A percentile compares a stretch with the other conserved stretches of the same genome.
These are phyloP conservation scores for Brevimyrus niger DNA, from an alignment of 2,113 vertebrate genomes.

Conservation along the genomic window DNA sequence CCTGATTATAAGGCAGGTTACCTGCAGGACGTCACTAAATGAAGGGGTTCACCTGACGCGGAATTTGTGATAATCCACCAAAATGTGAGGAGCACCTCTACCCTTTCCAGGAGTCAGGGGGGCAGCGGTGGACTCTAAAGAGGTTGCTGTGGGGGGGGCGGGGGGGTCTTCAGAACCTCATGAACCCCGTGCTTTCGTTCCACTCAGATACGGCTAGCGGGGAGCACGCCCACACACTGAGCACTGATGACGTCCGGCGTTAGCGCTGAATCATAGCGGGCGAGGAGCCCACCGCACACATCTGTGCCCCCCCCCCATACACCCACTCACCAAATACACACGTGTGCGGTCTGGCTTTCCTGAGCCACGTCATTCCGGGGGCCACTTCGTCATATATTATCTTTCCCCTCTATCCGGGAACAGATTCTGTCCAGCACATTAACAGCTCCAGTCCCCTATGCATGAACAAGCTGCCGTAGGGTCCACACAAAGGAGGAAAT, in stretches of 20 bases:
- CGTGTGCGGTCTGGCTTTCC: background rate
- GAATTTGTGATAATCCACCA: background rate
- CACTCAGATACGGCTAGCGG: background rate
- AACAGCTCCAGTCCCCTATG: background rate
- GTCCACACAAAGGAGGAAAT: background rate
- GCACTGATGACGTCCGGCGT: background rate
- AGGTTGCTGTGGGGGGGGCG: background rate
- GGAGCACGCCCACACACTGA: background rate
- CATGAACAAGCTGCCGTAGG: slow-evolving; percentile 7
- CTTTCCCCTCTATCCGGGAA: background rate
- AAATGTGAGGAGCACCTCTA: background rate
- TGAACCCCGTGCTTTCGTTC: background rate
- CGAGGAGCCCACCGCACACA: background rate
- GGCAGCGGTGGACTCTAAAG: background rate
- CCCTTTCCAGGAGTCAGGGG: background rate
- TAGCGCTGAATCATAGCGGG: background rate
- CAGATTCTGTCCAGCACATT: background rate
- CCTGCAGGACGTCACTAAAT: background rate
- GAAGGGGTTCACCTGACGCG: background rate
- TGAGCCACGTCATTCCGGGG: background rate
- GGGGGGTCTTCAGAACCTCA: slow-evolving; percentile 18
- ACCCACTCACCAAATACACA: slow-evolving; percentile 13
- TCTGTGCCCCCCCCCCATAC: background rate
- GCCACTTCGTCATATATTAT: background rate
- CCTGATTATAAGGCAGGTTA: background rate